Base-by-base conservation (phyloP, 2,888 invertebrate genomes). In the Nezara viridula region DNA sequence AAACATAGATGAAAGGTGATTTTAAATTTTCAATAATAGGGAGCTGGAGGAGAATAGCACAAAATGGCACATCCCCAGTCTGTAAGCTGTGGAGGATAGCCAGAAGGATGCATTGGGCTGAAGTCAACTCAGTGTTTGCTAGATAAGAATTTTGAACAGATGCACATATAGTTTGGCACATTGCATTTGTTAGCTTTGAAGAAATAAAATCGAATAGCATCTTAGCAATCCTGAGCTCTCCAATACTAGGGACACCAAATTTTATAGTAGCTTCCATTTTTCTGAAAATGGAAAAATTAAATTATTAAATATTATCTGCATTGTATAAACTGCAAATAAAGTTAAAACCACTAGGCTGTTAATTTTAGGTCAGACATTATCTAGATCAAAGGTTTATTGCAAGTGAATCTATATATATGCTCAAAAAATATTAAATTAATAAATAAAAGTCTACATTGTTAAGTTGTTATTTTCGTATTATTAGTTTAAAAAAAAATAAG, bases 211-310 rank as follows among this genome's bases (percentile, higher is more conserved):
- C 81, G 44, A 81, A 81, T 1, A 81, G 81, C 44, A 81, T 81
- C 19, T 81, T 81, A 21, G 81, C 44, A 3, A 47, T 81, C 44
- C 44, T 81, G n/a, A 81, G 81, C 81, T 81, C 81, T 81, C 81
- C 81, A n/a, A 81, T 47, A 81, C 44, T 81, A 6, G 44, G 81
- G 24, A 21, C 81, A n/a, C 81, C 44, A 47, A 44, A 81, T 44
- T 81, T 81, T 32, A 81, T 44, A n/a, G 81, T 81, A 3, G 44
- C 81, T 81, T 81, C 81, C 81, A 81, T 81, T 81, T 81, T 81
- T 24, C 81, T 81, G 81, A 47, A 81, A 81, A 44, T 19, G 0
- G 12, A 81, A 44, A 37, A 73, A 77, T 73, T 21, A 73, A 73
- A 14, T 4, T 60, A 16, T 60, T 6, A 27, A 19, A 27, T 60